Base-by-base conservation (phyloP, 1,140 invertebrate species). In the Acromyrmex charruanus region DNA sequence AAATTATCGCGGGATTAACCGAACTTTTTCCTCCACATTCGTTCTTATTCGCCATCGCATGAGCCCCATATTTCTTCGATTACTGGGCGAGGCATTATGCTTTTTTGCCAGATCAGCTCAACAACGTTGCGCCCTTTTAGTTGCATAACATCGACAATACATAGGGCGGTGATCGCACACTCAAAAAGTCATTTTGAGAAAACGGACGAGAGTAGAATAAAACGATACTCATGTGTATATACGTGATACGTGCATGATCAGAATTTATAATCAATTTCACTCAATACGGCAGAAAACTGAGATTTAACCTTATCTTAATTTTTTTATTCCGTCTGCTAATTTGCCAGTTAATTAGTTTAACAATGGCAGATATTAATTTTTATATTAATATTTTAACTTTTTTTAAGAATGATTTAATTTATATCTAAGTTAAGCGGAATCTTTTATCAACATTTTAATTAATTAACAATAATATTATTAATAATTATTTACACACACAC, bases 1-100 rank as follows among this genome's bases (percentile, higher is more conserved):
- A 75, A 74, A 84, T 84, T 84, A 84, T 84, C 69, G 14, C 80
- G 55, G 28, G 39, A 63, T 84, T 84, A 84, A 18, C 28, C 25
- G 44, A 51, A n/a, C n/a, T 63, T 63, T 14, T 61, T 58, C 9
- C 39, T 49, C 28, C 61, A 61, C 55, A 35, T 74, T 61, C 39
- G 39, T 74, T 51, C 53, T 71, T 85, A 58, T 84, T 68, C 80
- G n/a, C 79, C 51, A 25, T 65, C 28, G 86, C 31, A 59, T n/a
- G n/a, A 59, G 51, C 18, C 72, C 21, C 35, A 51, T 59, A 69
- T 85, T 55, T 77, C 72, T 77, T 85, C 65, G 82, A 87, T 79
- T 53, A 31, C 55, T 21, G 28, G 28, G 14, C 55, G 14, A 69
- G 35, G 21, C 21, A 58, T 80, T 77, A 35, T n/a, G 31, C 51